Percentiles rank a stretch among this genome's conserved stretches.
phyloP scores from a whole-genome alignment of 2,888 invertebrate genomes.

The Adineta ricciae region DNA sequence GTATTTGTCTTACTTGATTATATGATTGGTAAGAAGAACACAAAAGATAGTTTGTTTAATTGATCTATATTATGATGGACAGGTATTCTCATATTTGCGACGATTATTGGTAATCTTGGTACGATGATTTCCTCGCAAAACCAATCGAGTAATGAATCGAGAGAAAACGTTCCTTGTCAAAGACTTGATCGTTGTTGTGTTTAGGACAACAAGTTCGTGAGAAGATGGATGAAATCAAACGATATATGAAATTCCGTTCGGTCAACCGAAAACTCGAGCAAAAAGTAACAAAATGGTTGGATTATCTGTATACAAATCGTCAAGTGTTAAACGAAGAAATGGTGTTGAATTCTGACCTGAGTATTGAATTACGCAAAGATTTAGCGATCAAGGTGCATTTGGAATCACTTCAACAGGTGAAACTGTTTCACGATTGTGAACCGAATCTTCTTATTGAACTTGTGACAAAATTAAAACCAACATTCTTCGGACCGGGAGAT shows the following conservation, averaged over 20 bases:
- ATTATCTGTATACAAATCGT: constrained; percentile 54
- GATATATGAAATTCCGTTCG: constrained; percentile 78
- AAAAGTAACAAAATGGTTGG: constrained; percentile 82
- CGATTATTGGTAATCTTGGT: constrained; percentile 88
- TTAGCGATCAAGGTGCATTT: constrained; percentile 56
- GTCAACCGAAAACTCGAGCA: constrained; percentile 66
- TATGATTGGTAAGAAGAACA: constrained; percentile 44
- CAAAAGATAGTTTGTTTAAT: neutral
- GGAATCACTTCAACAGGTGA: constrained; percentile 55
- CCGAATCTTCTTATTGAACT: constrained; percentile 82
- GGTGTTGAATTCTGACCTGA: neutral
- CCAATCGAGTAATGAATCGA: constrained; percentile 58
- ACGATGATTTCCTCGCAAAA: constrained; percentile 59
- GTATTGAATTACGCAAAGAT: constrained; percentile 25
- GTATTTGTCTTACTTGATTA: constrained; percentile 58
- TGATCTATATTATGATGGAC: no score
- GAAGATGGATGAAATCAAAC: constrained; percentile 59
- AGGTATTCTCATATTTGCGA: constrained; percentile 70
- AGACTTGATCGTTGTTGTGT: no score
- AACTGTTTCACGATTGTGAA: constrained; percentile 89
- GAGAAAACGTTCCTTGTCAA: no score
- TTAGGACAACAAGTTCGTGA: constrained; percentile 15
- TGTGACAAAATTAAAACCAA: constrained; percentile 67
- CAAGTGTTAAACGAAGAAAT: constrained; percentile 31
- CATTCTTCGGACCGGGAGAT: constrained; percentile 90